These are phyloP conservation scores for Mus caroli DNA, from an alignment of 2,797 vertebrate species.

Conservation along the genomic window DNA sequence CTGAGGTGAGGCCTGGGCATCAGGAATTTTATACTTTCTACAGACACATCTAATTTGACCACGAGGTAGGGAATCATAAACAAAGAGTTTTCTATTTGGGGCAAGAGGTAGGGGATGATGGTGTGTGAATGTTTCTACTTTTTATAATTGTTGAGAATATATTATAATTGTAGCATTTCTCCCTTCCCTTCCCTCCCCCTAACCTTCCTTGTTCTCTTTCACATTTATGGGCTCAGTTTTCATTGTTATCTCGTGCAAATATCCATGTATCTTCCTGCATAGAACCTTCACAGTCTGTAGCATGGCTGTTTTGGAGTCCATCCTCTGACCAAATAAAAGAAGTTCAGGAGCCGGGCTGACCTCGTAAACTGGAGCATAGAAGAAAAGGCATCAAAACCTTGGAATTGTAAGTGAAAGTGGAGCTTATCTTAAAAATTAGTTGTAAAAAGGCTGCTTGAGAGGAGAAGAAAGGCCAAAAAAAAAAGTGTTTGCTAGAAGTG, in stretches of 20 bases:
- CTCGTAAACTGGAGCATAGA: conserved; percentile 17
- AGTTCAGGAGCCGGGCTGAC: conserved; percentile 18
- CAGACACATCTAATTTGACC: conserved; percentile 13
- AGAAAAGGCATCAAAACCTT: conserved; percentile 32
- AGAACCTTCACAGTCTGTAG: background rate
- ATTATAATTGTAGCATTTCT: background rate
- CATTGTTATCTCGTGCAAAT: background rate
- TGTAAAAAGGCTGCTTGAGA: conserved; percentile 28
- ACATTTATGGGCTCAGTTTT: background rate
- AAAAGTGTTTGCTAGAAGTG: conserved; percentile 29
- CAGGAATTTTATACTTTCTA: background rate
- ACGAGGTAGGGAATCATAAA: background rate
- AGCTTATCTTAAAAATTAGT: conserved; percentile 61
- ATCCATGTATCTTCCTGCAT: background rate
- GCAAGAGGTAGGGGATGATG: background rate
- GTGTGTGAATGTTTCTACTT: background rate
- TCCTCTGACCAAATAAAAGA: conserved; percentile 31
- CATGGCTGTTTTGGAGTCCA: background rate
- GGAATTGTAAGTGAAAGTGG: conserved; percentile 45
- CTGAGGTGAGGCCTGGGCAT: background rate
- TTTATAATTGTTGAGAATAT: background rate
- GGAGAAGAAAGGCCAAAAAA: conserved; percentile 44
- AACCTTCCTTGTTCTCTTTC: background rate
- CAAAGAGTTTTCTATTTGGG: conserved; percentile 52
- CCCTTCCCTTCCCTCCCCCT: background rate